Evolutionary conservation across 2,113 vertebrate genomes (phyloP), one percentile per base, ranked within the genome.

Genomic region (Motacilla alba): DNA sequence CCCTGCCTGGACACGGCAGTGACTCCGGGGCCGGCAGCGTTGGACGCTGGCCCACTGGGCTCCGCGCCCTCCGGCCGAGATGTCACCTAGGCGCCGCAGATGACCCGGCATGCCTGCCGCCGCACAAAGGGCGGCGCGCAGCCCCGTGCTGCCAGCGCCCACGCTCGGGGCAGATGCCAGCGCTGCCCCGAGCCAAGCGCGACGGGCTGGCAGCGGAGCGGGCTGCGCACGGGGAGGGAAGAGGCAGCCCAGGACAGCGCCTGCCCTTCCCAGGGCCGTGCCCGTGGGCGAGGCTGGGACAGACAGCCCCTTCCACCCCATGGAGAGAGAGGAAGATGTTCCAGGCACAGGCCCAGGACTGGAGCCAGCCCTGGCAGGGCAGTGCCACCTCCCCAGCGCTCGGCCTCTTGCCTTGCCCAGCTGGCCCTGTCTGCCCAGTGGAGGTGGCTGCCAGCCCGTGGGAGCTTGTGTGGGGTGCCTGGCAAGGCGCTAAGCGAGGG

Each of bases 1-100:
- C 62, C 72, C 8, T 55, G 52, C 31, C 75, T 22, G 37, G 55
- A 20, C 41, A 33, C 1, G 8, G 46, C 31, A 13, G 41, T 9
- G 24, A 15, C 78, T 69, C 20, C 13, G 3, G n/a, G 72, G 58
- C 80, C 11, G 0, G 13, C 13, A 9, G 35, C 7, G 8, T 10
- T 96, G 95, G 94, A 52, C 24, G 1, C 15, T 1, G 75, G 62
- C 95, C 95, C 79, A 53, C 83, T 85, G 94, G 92, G 62, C 92
- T 83, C 66, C 0, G 15, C 10, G 83, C 89, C 56, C 92, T 63
- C 47, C 0, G 35, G 95, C 94, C 92, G 83, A 90, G 83, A 60
- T 96, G 94, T 94, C 95, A 94, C 92, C 87, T 31, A 31, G 87
- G 87, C 90, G 30, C 83, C 20, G 10, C 33, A 3, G 79, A 11